Percentiles rank a stretch among this genome's conserved stretches.
These are phyloP conservation scores for Seriola aureovittata DNA, from an alignment of 2,113 vertebrate genomes.

Conservation along the genomic window DNA sequence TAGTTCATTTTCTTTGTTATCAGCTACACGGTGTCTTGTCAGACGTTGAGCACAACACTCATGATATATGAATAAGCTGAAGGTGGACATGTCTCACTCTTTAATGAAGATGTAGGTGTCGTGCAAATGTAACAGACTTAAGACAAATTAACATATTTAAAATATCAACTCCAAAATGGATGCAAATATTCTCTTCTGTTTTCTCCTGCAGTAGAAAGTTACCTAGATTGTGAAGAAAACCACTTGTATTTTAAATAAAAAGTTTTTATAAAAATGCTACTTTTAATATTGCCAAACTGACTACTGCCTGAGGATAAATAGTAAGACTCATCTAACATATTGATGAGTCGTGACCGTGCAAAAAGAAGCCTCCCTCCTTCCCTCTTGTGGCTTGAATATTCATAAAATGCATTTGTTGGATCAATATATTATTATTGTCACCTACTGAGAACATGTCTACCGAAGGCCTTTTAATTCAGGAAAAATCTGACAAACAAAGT, in stretches of 20 bases:
- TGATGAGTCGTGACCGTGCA: no score
- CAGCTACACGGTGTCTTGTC: background rate
- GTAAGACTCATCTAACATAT: no score
- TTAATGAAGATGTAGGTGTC: background rate
- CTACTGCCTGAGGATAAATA: no score
- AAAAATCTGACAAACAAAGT: no score
- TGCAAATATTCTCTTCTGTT: no score
- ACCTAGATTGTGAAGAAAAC: no score
- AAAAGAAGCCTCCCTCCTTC: no score
- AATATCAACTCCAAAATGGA: background rate
- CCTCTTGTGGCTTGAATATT: no score
- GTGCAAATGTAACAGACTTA: background rate
- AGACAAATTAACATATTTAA: background rate
- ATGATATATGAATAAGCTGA: background rate
- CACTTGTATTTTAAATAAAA: background rate
- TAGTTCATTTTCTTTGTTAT: background rate
- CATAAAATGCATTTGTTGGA: no score
- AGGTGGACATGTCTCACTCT: background rate
- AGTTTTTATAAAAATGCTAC: background rate
- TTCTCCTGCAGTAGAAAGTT: no score
- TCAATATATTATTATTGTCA: no score
- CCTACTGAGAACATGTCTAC: background rate
- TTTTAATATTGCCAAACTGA: no score
- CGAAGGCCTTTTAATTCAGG: background rate
- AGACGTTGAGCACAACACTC: background rate